Conservation (phyloP, 1,140 invertebrate genomes). For the Megathymus violae region DNA sequence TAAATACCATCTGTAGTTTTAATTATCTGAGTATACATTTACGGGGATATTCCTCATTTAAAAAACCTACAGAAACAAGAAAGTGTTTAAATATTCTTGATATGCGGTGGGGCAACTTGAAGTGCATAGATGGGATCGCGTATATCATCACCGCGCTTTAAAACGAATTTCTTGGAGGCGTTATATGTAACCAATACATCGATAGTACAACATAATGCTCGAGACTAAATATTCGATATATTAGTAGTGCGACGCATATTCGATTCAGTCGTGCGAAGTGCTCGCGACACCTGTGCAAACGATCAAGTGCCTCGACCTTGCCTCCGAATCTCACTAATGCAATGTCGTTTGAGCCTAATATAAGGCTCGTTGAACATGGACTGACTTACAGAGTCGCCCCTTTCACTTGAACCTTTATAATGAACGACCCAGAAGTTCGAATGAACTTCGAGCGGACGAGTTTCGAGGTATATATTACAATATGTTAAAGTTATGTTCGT, state of each 20-base stretch:
- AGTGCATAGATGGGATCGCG: not conserved
- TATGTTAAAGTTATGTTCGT: too few relatives aligned
- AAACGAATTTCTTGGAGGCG: conserved; percentile 13
- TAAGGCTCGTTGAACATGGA: conserved; percentile 5
- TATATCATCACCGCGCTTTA: conserved; percentile 12
- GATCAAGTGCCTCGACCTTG: conserved; percentile 42
- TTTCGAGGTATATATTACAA: not conserved
- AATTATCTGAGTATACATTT: too few relatives aligned
- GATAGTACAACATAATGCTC: too few relatives aligned
- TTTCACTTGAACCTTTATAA: conserved; percentile 17
- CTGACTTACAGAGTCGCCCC: conserved; percentile 11
- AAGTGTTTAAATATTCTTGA: too few relatives aligned
- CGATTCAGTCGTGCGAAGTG: conserved; percentile 5
- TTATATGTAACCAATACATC: not conserved
- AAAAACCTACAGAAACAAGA: too few relatives aligned
- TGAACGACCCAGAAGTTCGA: conserved; percentile 11
- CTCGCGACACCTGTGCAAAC: conserved; percentile 46
- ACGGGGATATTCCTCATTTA: too few relatives aligned
- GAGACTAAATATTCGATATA: too few relatives aligned
- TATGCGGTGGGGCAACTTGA: not conserved
- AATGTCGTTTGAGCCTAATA: conserved; percentile 12
- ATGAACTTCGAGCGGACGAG: conserved; percentile 6
- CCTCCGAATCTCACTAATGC: conserved; percentile 33
- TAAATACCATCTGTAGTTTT: too few relatives aligned
- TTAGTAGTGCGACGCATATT: not conserved